Evolutionary conservation across 1,140 invertebrate genomes (phyloP).

Genomic region (Sarcophaga bullata): DNA sequence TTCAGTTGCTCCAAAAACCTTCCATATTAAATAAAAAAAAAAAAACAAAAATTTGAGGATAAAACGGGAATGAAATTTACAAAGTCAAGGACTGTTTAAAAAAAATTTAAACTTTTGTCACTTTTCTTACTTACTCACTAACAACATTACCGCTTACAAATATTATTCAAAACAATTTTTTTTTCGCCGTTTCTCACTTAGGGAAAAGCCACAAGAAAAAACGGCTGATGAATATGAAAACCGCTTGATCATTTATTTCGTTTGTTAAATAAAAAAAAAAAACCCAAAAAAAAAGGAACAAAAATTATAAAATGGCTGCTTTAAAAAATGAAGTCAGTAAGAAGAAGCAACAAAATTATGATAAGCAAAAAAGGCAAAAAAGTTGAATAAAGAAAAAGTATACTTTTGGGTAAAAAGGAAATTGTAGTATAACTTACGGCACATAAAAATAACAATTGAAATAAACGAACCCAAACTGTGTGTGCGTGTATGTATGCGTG

Average conservation of each 20-base stretch:
- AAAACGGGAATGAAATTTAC: constrained; percentile 10
- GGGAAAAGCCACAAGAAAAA: not conserved
- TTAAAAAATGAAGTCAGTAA: not conserved
- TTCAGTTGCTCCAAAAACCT: too few species aligned
- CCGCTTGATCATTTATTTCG: constrained; percentile 30
- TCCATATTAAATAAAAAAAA: too few species aligned
- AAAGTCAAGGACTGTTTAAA: constrained; percentile 37
- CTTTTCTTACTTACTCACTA: constrained; percentile 6
- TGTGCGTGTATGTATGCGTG: too few species aligned
- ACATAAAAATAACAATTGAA: constrained; percentile 39
- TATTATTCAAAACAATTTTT: too few species aligned
- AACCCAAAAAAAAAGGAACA: not conserved
- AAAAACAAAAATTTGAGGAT: too few species aligned
- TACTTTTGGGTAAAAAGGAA: constrained; percentile 35
- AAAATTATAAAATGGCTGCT: not conserved
- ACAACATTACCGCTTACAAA: too few species aligned
- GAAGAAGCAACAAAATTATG: too few species aligned
- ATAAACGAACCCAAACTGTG: constrained; percentile 17
- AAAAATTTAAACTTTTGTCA: constrained; percentile 25
- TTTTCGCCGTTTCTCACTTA: not conserved
- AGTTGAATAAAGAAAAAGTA: not conserved
- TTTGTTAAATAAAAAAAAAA: constrained; percentile 2
- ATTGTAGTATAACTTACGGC: constrained; percentile 32
- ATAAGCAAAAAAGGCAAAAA: not conserved
- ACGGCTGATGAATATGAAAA: constrained; percentile 25